Evolutionary conservation across 2,797 vertebrate species (phyloP).

Genomic region (Hozukius guyotensis): DNA sequence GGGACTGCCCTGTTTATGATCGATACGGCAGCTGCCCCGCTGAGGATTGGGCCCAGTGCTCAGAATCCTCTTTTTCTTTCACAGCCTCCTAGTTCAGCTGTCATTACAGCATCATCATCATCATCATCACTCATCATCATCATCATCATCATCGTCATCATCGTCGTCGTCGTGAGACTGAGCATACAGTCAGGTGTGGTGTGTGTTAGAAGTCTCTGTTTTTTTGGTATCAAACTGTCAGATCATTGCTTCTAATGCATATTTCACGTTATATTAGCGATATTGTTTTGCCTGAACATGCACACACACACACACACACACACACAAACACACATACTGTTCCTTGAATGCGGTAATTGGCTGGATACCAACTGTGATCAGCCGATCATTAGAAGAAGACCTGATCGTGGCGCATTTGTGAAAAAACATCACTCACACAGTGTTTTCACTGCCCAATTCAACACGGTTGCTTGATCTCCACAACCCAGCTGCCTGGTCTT

Average conservation of each 20-base stretch:
- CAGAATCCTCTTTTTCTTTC: constrained; percentile 48
- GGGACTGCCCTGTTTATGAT: constrained; percentile 67
- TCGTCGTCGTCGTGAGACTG: neutral
- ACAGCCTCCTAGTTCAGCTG: neutral
- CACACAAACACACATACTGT: neutral
- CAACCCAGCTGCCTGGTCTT: neutral
- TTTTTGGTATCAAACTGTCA: neutral
- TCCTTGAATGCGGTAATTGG: neutral
- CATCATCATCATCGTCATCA: neutral
- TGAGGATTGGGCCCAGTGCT: constrained; percentile 39
- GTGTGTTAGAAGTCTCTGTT: neutral
- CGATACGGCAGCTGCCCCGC: constrained; percentile 57
- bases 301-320: neutral
- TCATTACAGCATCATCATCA: neutral
- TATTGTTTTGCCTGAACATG: neutral
- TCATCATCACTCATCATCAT: neutral
- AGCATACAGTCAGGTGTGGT: neutral
- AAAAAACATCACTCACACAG: neutral
- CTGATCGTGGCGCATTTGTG: neutral
- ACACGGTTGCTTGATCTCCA: neutral
- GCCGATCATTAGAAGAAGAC: neutral
- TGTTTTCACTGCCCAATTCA: neutral
- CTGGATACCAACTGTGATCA: neutral
- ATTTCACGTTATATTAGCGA: neutral
- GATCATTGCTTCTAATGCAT: neutral